These are phyloP conservation scores for Pseudorhiza aurosa DNA, from an alignment of 30 jellyfish, hydroid and myxozoan genomes.

Conservation along the genomic window DNA sequence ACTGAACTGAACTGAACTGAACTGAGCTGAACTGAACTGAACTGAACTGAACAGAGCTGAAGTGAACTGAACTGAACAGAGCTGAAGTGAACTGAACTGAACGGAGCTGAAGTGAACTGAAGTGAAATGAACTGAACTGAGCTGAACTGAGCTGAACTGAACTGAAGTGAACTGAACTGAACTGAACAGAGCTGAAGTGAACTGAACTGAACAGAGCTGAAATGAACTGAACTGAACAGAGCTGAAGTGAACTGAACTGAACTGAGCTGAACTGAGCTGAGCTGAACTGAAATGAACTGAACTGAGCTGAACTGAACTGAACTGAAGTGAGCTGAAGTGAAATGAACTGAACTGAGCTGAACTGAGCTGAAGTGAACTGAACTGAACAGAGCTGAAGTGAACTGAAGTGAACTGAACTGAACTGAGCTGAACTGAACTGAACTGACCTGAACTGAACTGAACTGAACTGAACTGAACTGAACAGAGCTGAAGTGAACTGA, in stretches of 20 bases:
- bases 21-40: neutral
- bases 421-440: slow-evolving; percentile 18
- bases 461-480: slow-evolving; percentile 14
- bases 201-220: slow-evolving; percentile 13
- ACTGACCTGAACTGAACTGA: slow-evolving; percentile 15
- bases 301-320: slow-evolving; percentile 23
- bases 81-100: neutral
- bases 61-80: neutral
- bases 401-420: slow-evolving; percentile 8
- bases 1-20: neutral
- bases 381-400: slow-evolving; percentile 15
- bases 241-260: slow-evolving; percentile 16
- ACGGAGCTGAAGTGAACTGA: neutral
- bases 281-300: slow-evolving; percentile 13
- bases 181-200: slow-evolving; percentile 14
- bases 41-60: neutral
- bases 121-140: slow-evolving; percentile 9
- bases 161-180: slow-evolving; percentile 8
- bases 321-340: slow-evolving; percentile 13
- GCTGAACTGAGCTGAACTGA: slow-evolving; percentile 10
- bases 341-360: slow-evolving; percentile 17
- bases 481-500: slow-evolving; percentile 6
- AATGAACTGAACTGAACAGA: slow-evolving; percentile 9
- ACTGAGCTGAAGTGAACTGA: slow-evolving; percentile 14
- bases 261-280: slow-evolving; percentile 23